Base-by-base conservation (phyloP, 2,797 vertebrate species). In the Poeciliopsis presidionis region DNA sequence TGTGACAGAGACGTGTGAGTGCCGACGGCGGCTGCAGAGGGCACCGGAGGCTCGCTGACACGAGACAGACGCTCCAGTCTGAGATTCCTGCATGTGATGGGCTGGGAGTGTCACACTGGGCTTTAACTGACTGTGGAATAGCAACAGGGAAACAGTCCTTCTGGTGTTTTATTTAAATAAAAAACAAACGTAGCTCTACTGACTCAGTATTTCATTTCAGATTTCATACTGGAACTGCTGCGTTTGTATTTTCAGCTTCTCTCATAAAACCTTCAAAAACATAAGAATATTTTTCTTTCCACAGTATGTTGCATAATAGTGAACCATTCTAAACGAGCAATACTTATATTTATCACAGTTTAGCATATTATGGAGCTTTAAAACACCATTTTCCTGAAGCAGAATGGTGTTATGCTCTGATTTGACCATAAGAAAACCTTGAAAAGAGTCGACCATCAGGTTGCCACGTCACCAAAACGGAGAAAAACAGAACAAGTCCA, bases 11-110 rank as follows among this genome's bases (percentile, higher is more conserved):
- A 84, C 28, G 74, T 80, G 85, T 86, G 86, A 55, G 80, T 46
- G 83, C 80, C 75, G 12, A 51, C 25, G 75, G 47, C 47, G 77
- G 83, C 79, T 84, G 90, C 76, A 79, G 78, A 69, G 81, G 87
- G 85, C 90, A 93, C 91, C 90, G 94, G 92, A 91, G 92, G 88
- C 86, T 90, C 78, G 20, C 65, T 87, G 90, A 93, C 90, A 88
- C 85, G 90, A 94, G 82, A 86, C 89, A 91, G 87, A 89, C 75
- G 47, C 78, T 86, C 72, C 71, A 55, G 55, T 84, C 85, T 73
- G 4, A 81, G 82, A 89, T 84, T 84, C 85, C 78, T 87, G 83
- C 30, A 69, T 39, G 22, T 75, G 49, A 28, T 72, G 71, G 88
- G 90, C 91, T 73, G 84, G 86, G 91, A 77, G 81, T 86, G 41